A percentile compares a stretch with the other conserved stretches of the same genome.
These are phyloP conservation scores for Oncorhynchus clarkii DNA, from an alignment of 2,113 vertebrate species.

Conservation along the genomic window DNA sequence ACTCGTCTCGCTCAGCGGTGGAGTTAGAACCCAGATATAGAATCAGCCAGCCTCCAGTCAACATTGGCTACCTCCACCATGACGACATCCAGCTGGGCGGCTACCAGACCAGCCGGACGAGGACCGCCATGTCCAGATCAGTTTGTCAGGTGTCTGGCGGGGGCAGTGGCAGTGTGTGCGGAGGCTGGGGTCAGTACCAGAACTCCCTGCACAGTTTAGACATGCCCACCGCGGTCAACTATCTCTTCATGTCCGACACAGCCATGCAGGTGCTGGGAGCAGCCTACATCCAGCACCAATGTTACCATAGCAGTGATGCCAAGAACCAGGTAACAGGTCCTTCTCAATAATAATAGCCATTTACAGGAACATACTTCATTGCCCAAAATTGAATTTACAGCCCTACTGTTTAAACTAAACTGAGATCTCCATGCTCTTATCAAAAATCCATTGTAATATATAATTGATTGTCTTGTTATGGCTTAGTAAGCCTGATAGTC, in stretches of 20 bases:
- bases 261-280: constrained; percentile 87
- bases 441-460: too few relatives aligned
- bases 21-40: constrained; percentile 56
- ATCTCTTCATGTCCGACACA: constrained; percentile 82
- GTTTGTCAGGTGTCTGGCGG: constrained; percentile 41
- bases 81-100: constrained; percentile 49
- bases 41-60: constrained; percentile 28
- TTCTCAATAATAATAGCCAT: neutral
- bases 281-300: constrained; percentile 92
- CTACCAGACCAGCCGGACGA: constrained; percentile 48
- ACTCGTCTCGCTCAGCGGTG: constrained; percentile 79
- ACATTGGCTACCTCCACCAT: constrained; percentile 31
- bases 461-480: too few relatives aligned
- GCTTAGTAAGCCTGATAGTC: too few relatives aligned
- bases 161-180: constrained; percentile 54
- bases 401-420: neutral
- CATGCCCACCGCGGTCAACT: constrained; percentile 85
- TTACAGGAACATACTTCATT: neutral
- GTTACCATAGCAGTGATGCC: constrained; percentile 86
- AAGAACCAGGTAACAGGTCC: constrained; percentile 84
- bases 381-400: neutral
- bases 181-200: constrained; percentile 66
- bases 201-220: constrained; percentile 77
- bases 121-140: constrained; percentile 52
- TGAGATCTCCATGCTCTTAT: too few relatives aligned